These are phyloP conservation scores for Euborellia annulipes DNA, from an alignment of 1,140 invertebrate species.

Conservation along the genomic window DNA sequence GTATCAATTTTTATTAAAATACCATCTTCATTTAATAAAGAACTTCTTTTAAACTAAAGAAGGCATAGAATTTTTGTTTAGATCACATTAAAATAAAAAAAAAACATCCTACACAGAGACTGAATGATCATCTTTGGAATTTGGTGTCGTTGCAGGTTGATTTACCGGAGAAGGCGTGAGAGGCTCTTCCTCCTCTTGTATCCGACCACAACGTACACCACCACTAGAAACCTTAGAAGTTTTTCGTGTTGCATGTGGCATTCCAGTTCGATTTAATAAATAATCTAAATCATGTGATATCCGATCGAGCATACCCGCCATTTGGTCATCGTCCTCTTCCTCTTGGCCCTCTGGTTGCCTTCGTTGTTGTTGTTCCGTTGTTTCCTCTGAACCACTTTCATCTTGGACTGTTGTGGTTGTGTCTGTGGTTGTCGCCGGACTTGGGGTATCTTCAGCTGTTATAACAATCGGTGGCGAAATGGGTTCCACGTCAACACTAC, in stretches of 20 bases:
- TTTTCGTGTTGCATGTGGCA: not conserved
- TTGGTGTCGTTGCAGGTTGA: no score
- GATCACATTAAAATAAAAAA: no score
- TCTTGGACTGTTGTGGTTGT: conserved; percentile 4
- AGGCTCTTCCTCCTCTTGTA: conserved; percentile 7
- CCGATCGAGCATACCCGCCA: conserved; percentile 46
- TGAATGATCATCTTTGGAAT: no score
- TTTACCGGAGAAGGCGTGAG: no score
- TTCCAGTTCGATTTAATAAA: conserved; percentile 46
- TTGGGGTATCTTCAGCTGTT: no score
- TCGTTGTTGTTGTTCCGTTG: conserved; percentile 12
- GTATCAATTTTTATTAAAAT: no score
- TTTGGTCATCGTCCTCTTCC: conserved; percentile 15
- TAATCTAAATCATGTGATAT: conserved; percentile 61
- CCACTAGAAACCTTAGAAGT: conserved; percentile 2
- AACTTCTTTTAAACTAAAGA: no score
- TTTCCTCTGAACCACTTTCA: conserved; percentile 14
- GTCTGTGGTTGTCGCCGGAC: no score
- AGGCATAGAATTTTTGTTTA: no score
- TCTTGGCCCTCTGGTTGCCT: not conserved
- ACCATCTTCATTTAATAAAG: no score
- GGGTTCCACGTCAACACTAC: conserved; percentile 23
- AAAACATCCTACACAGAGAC: no score
- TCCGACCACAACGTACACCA: conserved; percentile 3
- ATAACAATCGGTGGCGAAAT: conserved; percentile 2